These are phyloP conservation scores for Melanotaenia trifasciata DNA, from an alignment of 2,797 vertebrate genomes.

Conservation along the genomic window DNA sequence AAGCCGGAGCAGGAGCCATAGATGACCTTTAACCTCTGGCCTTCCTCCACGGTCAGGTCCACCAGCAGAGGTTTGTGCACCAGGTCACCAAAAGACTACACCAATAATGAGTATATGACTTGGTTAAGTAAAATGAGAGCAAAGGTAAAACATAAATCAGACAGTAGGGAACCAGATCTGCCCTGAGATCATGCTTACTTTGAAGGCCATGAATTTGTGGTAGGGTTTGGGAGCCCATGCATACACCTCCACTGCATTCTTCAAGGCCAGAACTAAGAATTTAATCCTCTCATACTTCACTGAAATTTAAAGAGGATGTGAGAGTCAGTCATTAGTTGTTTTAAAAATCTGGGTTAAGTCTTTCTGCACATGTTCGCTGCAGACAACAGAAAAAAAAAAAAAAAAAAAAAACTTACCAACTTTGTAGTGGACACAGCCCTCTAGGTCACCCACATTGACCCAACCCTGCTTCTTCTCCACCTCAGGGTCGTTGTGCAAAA, in stretches of 20 bases:
- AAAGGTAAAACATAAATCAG: neutral
- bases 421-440: slow-evolving; percentile 92
- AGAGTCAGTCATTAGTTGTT: neutral
- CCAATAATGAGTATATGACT: neutral
- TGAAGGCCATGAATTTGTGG: slow-evolving; percentile 97
- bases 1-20: slow-evolving; percentile 92
- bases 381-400: neutral
- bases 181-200: slow-evolving; percentile 75
- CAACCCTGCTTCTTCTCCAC: slow-evolving; percentile 96
- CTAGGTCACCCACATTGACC: slow-evolving; percentile 93
- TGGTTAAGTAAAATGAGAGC: neutral
- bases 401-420: slow-evolving; percentile 81
- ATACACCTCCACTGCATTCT: slow-evolving; percentile 92
- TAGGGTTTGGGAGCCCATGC: slow-evolving; percentile 95
- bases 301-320: slow-evolving; percentile 44
- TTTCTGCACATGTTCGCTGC: neutral
- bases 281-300: slow-evolving; percentile 95
- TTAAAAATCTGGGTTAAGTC: neutral
- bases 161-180: neutral
- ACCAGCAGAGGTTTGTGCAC: slow-evolving; percentile 92
- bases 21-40: slow-evolving; percentile 93
- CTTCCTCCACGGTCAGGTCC: slow-evolving; percentile 93
- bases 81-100: slow-evolving; percentile 91
- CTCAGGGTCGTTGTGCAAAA: slow-evolving; percentile 93
- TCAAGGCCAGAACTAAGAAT: slow-evolving; percentile 93